Evolutionary conservation across 2,888 invertebrate genomes (phyloP), one percentile per base, ranked within the genome.

Genomic region (Hesperia comma): DNA sequence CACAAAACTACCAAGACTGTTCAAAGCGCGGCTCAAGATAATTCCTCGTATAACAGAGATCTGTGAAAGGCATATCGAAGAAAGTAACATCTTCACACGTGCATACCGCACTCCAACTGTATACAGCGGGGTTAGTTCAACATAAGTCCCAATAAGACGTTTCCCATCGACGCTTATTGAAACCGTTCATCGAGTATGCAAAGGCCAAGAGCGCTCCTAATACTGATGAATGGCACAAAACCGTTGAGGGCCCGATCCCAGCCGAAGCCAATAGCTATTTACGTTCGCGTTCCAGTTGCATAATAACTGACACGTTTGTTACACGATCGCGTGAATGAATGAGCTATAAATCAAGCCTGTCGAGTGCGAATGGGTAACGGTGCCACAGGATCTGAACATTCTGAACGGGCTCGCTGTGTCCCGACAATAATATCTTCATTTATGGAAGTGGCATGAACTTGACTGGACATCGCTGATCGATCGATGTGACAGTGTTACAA

Each of bases 301-400:
- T 43, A 63, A 60, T 53, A 21, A n/a, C 53, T n/a, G 46, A 53
- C 49, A 61, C 53, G 33, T 19, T 53, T 43, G 49, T 19, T 15
- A 51, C 61, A 61, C 19, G 33, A 15, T 6, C 40, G 17, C 17
- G 51, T 21, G 51, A 37, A 41, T 75, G 77, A 79, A 77, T 77
- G 72, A 77, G 78, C 73, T 71, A 75, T 78, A 79, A 79, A 79
- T 79, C 77, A 76, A 69, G 61, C 67, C 70, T 69, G 77, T 74
- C 77, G 6, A 58, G 54, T 62, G 69, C 63, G 71, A 67, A 71
- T 69, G 68, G 69, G 57, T 75, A 74, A 75, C 77, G 74, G 75
- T 70, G 69, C 70, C 53, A 58, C 63, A 67, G 17, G 37, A 14
- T 2, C n/a, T n/a, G n/a, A n/a, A n/a, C n/a, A n/a, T n/a, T n/a